These are phyloP conservation scores for Diaperis boleti DNA, from an alignment of 2,888 invertebrate species.

Conservation along the genomic window DNA sequence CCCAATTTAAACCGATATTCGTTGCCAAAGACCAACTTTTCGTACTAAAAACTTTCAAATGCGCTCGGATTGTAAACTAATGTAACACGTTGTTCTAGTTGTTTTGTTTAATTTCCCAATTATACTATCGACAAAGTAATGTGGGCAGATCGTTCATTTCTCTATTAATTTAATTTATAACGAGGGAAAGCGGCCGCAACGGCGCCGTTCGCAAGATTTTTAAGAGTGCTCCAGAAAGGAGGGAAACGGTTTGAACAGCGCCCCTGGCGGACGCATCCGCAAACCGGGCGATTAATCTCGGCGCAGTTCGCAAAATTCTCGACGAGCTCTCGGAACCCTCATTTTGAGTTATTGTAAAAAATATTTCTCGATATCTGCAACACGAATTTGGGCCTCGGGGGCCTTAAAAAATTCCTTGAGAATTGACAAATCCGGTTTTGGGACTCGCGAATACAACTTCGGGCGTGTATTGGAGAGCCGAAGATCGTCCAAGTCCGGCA, in stretches of 20 bases:
- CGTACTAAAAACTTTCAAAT: too few species aligned
- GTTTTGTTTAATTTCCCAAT: too few species aligned
- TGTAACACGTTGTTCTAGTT: too few species aligned
- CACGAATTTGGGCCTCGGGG: neutral
- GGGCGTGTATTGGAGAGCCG: conserved; percentile 56
- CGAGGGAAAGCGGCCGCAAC: too few species aligned
- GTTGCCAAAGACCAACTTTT: too few species aligned
- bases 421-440: conserved; percentile 47
- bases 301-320: conserved; percentile 58
- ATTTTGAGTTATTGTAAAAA: conserved; percentile 64
- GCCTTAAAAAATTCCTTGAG: conserved; percentile 38
- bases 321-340: conserved; percentile 79
- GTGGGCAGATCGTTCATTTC: too few species aligned
- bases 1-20: too few species aligned
- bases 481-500: conserved; percentile 64
- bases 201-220: neutral
- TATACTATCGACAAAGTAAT: too few species aligned
- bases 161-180: too few species aligned
- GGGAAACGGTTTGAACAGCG: conserved; percentile 54
- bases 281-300: conserved; percentile 58
- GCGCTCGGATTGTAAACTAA: too few species aligned
- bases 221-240: neutral
- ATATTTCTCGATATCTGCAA: conserved; percentile 54
- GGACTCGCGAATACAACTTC: conserved; percentile 48
- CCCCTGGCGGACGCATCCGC: conserved; percentile 61